These are phyloP conservation scores for Drosophila rellima DNA, from an alignment of 2,888 invertebrate genomes.

Conservation along the genomic window DNA sequence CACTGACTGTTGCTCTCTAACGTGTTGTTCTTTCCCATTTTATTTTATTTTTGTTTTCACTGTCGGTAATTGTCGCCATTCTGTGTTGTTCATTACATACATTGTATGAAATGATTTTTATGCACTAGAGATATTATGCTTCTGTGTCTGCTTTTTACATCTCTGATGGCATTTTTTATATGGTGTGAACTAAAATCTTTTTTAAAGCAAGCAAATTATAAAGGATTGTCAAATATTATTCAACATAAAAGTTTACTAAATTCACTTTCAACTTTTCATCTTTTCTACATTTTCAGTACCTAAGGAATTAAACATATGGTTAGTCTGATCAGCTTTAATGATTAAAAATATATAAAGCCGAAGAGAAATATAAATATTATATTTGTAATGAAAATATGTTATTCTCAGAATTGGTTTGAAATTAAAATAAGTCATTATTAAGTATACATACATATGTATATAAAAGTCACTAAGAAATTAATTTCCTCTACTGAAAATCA, in stretches of 20 bases:
- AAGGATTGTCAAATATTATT: background rate
- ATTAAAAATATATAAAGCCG: too few species aligned
- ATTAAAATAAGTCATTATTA: too few species aligned
- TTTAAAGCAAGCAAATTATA: background rate
- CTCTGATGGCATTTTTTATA: slow-evolving; percentile 19
- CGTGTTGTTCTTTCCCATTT: slow-evolving; percentile 18
- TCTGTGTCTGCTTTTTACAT: slow-evolving; percentile 47
- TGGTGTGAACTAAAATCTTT: slow-evolving; percentile 10
- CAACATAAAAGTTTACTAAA: too few species aligned
- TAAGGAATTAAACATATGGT: too few species aligned
- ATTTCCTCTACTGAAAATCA: background rate
- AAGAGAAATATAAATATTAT: too few species aligned
- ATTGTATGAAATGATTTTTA: slow-evolving; percentile 46
- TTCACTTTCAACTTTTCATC: background rate
- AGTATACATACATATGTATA: too few species aligned
- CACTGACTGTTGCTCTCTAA: slow-evolving; percentile 28
- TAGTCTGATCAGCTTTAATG: too few species aligned
- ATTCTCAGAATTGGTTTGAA: too few species aligned
- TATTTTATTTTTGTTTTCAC: slow-evolving; percentile 4
- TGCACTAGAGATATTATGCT: slow-evolving; percentile 46
- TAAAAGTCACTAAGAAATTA: too few species aligned
- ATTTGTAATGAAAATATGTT: too few species aligned
- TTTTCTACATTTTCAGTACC: too few species aligned
- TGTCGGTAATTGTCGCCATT: slow-evolving; percentile 56
- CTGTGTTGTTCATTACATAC: slow-evolving; percentile 59